Evolutionary conservation across 2,888 invertebrate species (phyloP), one percentile per base, ranked within the genome.

Genomic region (Eupithecia vulgata): DNA sequence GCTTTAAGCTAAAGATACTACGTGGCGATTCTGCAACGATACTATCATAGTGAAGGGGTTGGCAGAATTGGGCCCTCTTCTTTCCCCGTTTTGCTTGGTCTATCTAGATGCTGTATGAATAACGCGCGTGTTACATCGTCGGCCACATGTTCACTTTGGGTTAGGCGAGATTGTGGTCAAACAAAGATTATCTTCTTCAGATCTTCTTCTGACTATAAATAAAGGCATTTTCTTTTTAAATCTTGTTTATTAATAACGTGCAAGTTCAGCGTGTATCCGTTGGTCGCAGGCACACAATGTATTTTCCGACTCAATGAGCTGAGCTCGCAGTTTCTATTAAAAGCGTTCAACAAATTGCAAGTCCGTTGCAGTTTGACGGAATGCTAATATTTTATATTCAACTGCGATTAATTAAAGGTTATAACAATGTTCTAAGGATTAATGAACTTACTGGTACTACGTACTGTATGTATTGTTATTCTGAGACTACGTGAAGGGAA

Each of bases 241-340:
- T 57, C 12, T 57, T 57, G 12, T 57, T 57, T 25, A 57, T 13
- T 25, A 57, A 1, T 13, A 57, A 57, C 57, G 57, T 25, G 25
- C 25, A 13, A 25, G 57, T 25, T 57, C 13, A 25, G 21, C 52
- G n/a, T 52, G 1, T 35, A 35, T 13, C 17, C 35, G 35, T 68
- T 12, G 67, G 57, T 25, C 37, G 57, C 57, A 35, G 48, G 21
- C 35, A 21, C 62, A 70, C 70, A 70, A 64, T 64, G 70, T 64
- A 70, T 70, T 70, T 70, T 64, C 62, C 70, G 10, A 48, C 48
- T 48, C 64, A 64, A 13, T 35, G 70, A 64, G 17, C 57, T 25
- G 57, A 57, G 25, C 21, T 57, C 57, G 57, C 25, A 57, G 57
- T 57, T 45, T 57, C 25, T 57, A 57, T 25, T 57, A 25, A 25